Evolutionary conservation across 2,888 invertebrate genomes (phyloP).

Genomic region (Andrena dorsata): DNA sequence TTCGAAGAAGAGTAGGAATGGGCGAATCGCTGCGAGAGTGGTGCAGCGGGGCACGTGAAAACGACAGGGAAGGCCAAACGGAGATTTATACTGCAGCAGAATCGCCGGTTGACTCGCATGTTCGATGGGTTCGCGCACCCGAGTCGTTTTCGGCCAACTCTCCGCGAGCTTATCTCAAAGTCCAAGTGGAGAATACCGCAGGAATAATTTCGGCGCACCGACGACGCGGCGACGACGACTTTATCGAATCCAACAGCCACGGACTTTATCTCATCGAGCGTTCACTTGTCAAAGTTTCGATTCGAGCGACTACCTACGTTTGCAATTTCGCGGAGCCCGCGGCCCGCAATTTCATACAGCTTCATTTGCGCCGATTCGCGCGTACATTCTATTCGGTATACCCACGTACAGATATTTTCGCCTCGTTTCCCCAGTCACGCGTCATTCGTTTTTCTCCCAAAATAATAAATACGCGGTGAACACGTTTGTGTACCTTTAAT

Average conservation of each 20-base stretch:
- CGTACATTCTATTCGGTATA: neutral
- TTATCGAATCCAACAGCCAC: too few species aligned
- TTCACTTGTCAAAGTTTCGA: neutral
- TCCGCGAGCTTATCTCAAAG: neutral
- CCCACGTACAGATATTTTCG: neutral
- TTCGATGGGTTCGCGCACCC: neutral
- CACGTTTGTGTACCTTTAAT: neutral
- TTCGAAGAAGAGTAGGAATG: too few species aligned
- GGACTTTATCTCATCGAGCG: neutral
- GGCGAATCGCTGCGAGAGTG: neutral
- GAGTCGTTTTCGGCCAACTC: neutral
- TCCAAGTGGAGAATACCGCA: too few species aligned
- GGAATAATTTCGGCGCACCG: too few species aligned
- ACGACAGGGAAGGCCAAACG: constrained; percentile 36
- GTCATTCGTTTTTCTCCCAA: neutral
- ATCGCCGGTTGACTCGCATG: constrained; percentile 3
- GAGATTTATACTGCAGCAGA: constrained; percentile 54
- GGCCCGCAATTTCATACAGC: neutral
- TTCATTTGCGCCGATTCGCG: neutral
- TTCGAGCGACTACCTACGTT: constrained; percentile 4
- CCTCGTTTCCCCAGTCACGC: neutral
- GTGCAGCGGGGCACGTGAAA: constrained; percentile 17
- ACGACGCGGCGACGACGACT: too few species aligned
- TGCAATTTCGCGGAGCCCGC: neutral
- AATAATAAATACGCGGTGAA: neutral